These are phyloP conservation scores for Erynnis tages DNA, from an alignment of 2,888 invertebrate species.

Conservation along the genomic window DNA sequence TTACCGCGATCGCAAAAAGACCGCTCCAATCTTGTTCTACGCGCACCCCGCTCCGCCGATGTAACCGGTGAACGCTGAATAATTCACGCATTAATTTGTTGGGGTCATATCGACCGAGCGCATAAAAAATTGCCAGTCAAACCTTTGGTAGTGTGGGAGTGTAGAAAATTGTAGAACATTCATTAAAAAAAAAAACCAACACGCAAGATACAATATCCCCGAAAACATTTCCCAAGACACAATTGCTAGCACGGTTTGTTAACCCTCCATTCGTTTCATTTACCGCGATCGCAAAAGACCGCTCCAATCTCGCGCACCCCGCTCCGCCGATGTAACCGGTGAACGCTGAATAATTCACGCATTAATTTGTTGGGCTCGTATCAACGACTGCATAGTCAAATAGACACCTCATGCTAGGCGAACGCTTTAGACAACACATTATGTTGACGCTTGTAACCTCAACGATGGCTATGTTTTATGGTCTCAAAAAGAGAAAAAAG, in stretches of 20 bases:
- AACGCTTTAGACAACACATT: too few relatives aligned
- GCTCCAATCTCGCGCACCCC: background rate
- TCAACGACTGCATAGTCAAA: background rate
- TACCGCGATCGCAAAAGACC: background rate
- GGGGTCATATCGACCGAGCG: too few relatives aligned
- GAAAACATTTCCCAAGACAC: background rate
- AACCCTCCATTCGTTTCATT: background rate
- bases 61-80: too few relatives aligned
- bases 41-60: background rate
- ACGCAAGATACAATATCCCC: background rate
- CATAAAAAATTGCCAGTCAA: too few relatives aligned
- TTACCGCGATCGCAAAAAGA: background rate
- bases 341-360: conserved; percentile 17
- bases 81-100: too few relatives aligned
- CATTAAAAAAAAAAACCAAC: too few relatives aligned
- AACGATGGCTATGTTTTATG: too few relatives aligned
- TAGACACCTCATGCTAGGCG: too few relatives aligned
- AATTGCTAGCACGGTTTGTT: background rate
- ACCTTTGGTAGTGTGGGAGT: too few relatives aligned
- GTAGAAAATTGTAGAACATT: too few relatives aligned
- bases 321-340: background rate
- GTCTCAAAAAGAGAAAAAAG: too few relatives aligned
- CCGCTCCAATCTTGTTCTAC: background rate
- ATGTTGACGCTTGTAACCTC: too few relatives aligned
- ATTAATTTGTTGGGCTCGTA: conserved; percentile 12